These are phyloP conservation scores for Nipponacmea schrenckii DNA, from an alignment of 2,888 invertebrate species.

Conservation along the genomic window DNA sequence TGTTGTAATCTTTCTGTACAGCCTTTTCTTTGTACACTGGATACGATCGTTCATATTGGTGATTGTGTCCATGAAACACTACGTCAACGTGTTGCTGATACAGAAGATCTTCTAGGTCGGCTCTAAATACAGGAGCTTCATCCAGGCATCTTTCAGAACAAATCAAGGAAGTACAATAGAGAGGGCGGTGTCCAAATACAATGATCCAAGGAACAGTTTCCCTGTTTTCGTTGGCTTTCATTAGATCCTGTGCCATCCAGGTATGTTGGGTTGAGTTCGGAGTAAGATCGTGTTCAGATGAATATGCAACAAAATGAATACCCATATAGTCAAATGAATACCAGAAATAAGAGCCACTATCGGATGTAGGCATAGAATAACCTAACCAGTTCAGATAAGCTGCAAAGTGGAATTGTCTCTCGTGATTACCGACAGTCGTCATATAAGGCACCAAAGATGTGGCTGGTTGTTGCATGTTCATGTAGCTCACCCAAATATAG, in stretches of 20 bases:
- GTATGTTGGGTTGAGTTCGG: conserved; percentile 29
- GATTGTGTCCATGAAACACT: conserved; percentile 32
- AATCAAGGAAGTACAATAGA: conserved; percentile 33
- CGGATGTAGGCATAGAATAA: conserved; percentile 28
- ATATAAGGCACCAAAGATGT: conserved; percentile 34
- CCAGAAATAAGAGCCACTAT: conserved; percentile 35
- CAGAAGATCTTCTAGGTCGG: conserved; percentile 32
- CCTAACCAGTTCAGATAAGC: conserved; percentile 34
- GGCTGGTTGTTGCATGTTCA: conserved; percentile 30
- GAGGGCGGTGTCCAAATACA: conserved; percentile 35
- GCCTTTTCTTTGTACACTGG: conserved; percentile 27
- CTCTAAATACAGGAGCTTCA: conserved; percentile 23
- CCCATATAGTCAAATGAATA: conserved; percentile 38
- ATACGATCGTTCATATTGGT: conserved; percentile 36
- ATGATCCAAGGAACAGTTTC: conserved; percentile 34
- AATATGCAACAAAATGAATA: conserved; percentile 33
- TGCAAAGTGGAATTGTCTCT: conserved; percentile 29
- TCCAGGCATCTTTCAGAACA: conserved; percentile 20
- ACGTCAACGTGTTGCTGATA: conserved; percentile 34
- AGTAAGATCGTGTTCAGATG: conserved; percentile 34
- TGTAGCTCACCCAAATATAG: conserved; percentile 36
- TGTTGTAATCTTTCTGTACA: conserved; percentile 27
- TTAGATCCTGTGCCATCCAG: conserved; percentile 34
- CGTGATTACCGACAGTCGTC: conserved; percentile 36
- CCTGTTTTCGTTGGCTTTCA: conserved; percentile 31